Evolutionary conservation across 64 coral and sea anemone genomes (phyloP).

Genomic region (Stylophora pistillata): DNA sequence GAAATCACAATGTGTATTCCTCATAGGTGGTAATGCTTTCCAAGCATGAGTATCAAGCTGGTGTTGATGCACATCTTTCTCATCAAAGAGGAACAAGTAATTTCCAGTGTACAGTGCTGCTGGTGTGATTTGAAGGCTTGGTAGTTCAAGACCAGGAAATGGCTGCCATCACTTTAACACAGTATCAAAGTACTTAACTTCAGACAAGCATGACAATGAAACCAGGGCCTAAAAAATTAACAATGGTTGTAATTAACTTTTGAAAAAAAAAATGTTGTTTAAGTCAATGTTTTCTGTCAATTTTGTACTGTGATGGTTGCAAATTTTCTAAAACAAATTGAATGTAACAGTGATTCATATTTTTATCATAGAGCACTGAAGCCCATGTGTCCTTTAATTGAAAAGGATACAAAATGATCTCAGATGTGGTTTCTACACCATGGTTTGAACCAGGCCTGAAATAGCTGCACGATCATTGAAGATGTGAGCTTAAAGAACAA

Average conservation of each 20-base stretch:
- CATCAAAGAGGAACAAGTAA: slow-evolving; percentile 34
- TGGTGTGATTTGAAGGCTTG: slow-evolving; percentile 2
- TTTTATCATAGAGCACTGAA: too few species aligned
- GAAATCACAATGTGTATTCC: neutral
- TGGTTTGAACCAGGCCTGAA: too few species aligned
- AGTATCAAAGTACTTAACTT: slow-evolving; percentile 10
- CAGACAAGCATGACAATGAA: neutral
- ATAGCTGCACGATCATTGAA: too few species aligned
- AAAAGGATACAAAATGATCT: too few species aligned
- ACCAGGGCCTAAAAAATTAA: slow-evolving; percentile 12
- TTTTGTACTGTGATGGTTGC: too few species aligned
- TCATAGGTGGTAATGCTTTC: slow-evolving; percentile 16
- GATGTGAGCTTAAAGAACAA: too few species aligned
- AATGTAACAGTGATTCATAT: too few species aligned
- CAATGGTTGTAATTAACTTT: neutral
- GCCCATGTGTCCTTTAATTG: too few species aligned
- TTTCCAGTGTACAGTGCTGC: slow-evolving; percentile 2
- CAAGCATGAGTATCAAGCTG: slow-evolving; percentile 25
- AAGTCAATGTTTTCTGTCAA: too few species aligned
- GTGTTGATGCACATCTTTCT: slow-evolving; percentile 32
- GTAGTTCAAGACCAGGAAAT: neutral
- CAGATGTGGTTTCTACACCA: too few species aligned
- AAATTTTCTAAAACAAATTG: too few species aligned
- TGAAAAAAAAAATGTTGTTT: too few species aligned
- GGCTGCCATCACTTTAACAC: slow-evolving; percentile 13